Evolutionary conservation across 2,888 invertebrate species (phyloP).

Genomic region (Dryomyza anilis): DNA sequence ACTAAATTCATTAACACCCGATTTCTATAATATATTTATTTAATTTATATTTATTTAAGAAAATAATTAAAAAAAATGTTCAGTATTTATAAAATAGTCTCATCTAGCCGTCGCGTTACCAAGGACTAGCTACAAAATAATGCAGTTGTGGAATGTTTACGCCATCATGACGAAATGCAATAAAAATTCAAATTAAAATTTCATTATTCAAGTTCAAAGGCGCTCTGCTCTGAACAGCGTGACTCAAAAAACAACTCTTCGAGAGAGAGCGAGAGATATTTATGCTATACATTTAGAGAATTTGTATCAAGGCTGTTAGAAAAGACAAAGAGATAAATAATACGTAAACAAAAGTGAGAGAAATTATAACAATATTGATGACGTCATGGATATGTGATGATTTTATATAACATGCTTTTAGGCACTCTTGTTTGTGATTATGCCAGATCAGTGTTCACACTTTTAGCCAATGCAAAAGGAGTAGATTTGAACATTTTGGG

Average conservation of each 20-base stretch:
- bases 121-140: not conserved
- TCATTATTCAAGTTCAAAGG: constrained; percentile 15
- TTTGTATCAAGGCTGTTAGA: not conserved
- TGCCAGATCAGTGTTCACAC: no score
- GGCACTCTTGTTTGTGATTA: no score
- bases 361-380: not conserved
- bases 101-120: not conserved
- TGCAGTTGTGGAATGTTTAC: constrained; percentile 2
- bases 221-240: not conserved
- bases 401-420: not conserved
- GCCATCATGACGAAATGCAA: not conserved
- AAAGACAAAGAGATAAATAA: not conserved
- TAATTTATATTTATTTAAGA: not conserved
- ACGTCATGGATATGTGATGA: not conserved
- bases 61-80: not conserved
- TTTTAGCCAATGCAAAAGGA: no score
- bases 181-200: not conserved
- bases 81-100: not conserved
- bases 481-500: no score
- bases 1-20: no score
- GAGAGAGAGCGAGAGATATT: not conserved
- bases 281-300: not conserved
- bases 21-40: not conserved
- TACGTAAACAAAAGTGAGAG: constrained; percentile 11
- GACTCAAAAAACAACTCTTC: not conserved